These are phyloP conservation scores for Atta cephalotes DNA, from an alignment of 1,140 invertebrate species.

Conservation along the genomic window DNA sequence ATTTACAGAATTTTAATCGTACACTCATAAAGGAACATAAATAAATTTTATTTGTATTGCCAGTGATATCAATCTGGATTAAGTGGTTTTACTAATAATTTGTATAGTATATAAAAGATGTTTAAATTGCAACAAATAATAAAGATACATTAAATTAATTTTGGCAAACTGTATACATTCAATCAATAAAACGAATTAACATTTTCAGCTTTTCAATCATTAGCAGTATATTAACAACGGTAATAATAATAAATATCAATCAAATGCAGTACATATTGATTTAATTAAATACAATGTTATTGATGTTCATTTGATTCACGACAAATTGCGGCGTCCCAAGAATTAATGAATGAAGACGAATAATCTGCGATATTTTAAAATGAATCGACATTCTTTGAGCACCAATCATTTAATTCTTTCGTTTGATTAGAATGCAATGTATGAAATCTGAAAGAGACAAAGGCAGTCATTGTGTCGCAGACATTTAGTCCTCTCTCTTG, in stretches of 20 bases:
- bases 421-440: conserved; percentile 25
- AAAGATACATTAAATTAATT: conserved; percentile 36
- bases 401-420: neutral
- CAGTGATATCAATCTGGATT: neutral
- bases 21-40: conserved; percentile 12
- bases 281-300: conserved; percentile 14
- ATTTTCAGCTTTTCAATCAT: conserved; percentile 27
- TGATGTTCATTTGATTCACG: neutral
- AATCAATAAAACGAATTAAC: conserved; percentile 34
- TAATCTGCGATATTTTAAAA: neutral
- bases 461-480: conserved; percentile 68
- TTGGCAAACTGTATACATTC: neutral
- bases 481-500: conserved; percentile 72
- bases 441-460: conserved; percentile 50
- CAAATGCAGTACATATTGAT: conserved; percentile 3
- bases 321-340: conserved; percentile 2
- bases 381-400: neutral
- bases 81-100: conserved; percentile 34
- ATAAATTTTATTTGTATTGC: conserved; percentile 26
- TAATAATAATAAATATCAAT: conserved; percentile 13
- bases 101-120: neutral
- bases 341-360: conserved; percentile 5
- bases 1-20: conserved; percentile 14
- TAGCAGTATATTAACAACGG: neutral
- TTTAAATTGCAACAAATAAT: conserved; percentile 36